A percentile compares a stretch with the other conserved stretches of the same genome.
Evolutionary conservation across 2,888 invertebrate species (phyloP).

Genomic region (Apamea anceps): DNA sequence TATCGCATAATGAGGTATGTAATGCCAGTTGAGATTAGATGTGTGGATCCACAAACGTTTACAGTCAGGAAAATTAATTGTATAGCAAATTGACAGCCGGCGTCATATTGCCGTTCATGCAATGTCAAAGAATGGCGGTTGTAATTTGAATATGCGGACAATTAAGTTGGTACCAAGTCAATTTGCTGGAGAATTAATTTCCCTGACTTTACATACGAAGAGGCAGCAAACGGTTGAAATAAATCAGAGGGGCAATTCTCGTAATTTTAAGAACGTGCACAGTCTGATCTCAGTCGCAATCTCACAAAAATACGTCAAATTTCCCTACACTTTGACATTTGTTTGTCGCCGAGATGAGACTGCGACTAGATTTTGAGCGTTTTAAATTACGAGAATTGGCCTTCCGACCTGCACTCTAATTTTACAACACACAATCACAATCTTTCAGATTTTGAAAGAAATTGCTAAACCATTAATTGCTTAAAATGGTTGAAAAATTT

Average conservation of each 20-base stretch:
- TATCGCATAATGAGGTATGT: slow-evolving; percentile 47
- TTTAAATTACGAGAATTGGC: too few relatives aligned
- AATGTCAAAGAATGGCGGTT: not conserved
- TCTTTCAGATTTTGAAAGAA: too few relatives aligned
- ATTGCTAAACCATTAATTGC: too few relatives aligned
- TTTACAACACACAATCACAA: too few relatives aligned
- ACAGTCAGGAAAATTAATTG: not conserved
- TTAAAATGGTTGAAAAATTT: too few relatives aligned
- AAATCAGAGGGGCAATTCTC: not conserved
- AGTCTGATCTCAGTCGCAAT: too few relatives aligned
- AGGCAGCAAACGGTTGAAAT: slow-evolving; percentile 5
- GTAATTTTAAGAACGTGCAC: too few relatives aligned
- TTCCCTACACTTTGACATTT: too few relatives aligned
- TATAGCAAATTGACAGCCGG: not conserved
- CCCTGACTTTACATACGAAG: not conserved
- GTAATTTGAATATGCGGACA: not conserved
- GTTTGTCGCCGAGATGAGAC: too few relatives aligned
- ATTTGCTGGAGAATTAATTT: not conserved
- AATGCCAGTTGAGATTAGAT: slow-evolving; percentile 45
- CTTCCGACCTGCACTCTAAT: too few relatives aligned
- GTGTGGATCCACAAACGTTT: slow-evolving; percentile 17
- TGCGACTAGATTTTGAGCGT: too few relatives aligned
- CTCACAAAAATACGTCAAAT: too few relatives aligned
- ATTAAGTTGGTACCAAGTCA: not conserved
- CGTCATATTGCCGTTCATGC: not conserved